Evolutionary conservation across 2,113 vertebrate species (phyloP).

Genomic region (Oplegnathus fasciatus): DNA sequence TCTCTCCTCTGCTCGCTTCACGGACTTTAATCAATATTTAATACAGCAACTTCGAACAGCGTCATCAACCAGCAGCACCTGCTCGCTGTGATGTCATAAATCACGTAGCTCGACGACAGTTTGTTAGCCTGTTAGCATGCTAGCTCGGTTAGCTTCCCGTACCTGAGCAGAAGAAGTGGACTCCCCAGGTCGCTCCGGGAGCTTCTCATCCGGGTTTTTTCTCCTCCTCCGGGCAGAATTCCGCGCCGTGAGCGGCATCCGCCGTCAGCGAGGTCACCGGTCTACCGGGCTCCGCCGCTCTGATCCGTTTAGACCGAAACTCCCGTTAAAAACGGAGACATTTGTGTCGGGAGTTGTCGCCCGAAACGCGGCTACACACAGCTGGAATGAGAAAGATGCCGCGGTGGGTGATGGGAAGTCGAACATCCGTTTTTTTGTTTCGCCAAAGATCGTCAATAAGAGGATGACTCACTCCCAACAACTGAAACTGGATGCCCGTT

Average conservation of each 20-base stretch:
- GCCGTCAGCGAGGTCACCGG: not conserved
- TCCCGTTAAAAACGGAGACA: slow-evolving; percentile 3
- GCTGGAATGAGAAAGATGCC: slow-evolving; percentile 11
- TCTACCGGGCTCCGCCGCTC: not conserved
- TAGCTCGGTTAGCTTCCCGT: slow-evolving; percentile 42
- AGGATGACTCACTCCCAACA: not conserved
- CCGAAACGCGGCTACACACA: not conserved
- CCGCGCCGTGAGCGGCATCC: slow-evolving; percentile 52
- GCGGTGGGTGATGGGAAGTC: slow-evolving; percentile 57
- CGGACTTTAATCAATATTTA: not conserved
- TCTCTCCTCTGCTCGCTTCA: not conserved
- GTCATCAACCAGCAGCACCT: rapidly evolving
- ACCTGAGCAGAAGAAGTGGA: slow-evolving; percentile 50
- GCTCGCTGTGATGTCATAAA: no score
- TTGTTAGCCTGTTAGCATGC: slow-evolving; percentile 43
- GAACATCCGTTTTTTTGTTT: rapidly evolving
- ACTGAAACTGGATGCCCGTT: no score
- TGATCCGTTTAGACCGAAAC: not conserved
- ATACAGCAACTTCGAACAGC: rapidly evolving
- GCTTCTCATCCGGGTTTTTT: slow-evolving; percentile 59
- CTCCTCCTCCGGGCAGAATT: slow-evolving; percentile 47
- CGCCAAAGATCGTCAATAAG: not conserved
- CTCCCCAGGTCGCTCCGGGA: slow-evolving; percentile 35
- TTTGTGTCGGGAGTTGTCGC: not conserved
- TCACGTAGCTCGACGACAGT: not conserved